Percentiles rank a stretch among this genome's conserved stretches.
phyloP scores from a whole-genome alignment of 1,140 invertebrate genomes.

The Paramacrobiotus metropolitanus region DNA sequence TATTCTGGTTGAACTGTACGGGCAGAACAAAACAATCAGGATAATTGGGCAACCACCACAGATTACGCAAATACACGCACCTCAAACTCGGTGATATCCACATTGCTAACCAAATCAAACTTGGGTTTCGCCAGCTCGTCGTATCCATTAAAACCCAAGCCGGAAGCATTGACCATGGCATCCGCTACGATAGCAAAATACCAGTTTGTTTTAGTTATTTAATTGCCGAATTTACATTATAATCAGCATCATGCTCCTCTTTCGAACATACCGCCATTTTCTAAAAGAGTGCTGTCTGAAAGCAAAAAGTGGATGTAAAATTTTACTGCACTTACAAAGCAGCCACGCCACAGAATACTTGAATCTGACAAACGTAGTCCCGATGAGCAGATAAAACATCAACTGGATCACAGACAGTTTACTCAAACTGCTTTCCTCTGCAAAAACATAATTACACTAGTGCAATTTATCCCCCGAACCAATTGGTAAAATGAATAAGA shows the following conservation, averaged over 20 bases:
- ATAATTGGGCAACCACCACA: conserved; percentile 77
- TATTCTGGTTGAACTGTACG: conserved; percentile 41
- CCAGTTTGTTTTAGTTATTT: background rate
- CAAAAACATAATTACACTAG: conserved; percentile 18
- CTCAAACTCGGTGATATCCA: conserved; percentile 67
- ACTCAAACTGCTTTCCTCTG: conserved; percentile 40
- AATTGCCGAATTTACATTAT: background rate
- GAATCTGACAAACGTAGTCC: conserved; percentile 48
- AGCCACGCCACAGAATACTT: conserved; percentile 96
- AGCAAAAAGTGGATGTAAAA: too few species aligned
- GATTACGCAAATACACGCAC: conserved; percentile 34
- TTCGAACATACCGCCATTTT: conserved; percentile 41
- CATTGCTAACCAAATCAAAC: conserved; percentile 77
- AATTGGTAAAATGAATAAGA: conserved; percentile 5
- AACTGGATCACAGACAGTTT: conserved; percentile 35
- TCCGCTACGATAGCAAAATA: conserved; percentile 34
- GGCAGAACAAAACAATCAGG: conserved; percentile 20
- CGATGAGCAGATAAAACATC: conserved; percentile 48
- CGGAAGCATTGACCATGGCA: conserved; percentile 68
- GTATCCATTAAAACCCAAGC: conserved; percentile 62
- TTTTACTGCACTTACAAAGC: conserved; percentile 48
- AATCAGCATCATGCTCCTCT: too few species aligned
- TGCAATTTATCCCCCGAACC: conserved; percentile 3
- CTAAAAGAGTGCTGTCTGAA: conserved; percentile 32
- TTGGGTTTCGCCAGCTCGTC: conserved; percentile 36